A percentile compares a stretch with the other conserved stretches of the same genome.
Evolutionary conservation across 1,140 invertebrate species (phyloP).

Genomic region (Cotesia typhae): DNA sequence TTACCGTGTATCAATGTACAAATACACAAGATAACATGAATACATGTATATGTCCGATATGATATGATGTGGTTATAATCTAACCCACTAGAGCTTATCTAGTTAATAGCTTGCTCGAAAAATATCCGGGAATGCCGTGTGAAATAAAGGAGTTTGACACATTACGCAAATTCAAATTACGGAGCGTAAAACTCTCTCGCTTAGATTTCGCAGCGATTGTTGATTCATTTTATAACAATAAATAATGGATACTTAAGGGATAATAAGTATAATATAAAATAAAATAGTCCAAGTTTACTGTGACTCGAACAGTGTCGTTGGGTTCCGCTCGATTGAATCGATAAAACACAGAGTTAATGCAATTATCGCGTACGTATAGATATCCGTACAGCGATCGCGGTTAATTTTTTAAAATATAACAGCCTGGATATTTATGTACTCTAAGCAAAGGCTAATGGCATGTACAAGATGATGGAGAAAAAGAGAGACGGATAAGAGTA

Average conservation of each 20-base stretch:
- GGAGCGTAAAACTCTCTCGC: background rate
- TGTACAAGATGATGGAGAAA: slow-evolving; percentile 41
- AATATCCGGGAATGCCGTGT: slow-evolving; percentile 2
- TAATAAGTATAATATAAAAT: too few relatives aligned
- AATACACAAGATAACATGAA: slow-evolving; percentile 21
- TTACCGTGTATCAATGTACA: slow-evolving; percentile 38
- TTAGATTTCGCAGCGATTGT: background rate
- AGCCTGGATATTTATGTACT: slow-evolving; percentile 18
- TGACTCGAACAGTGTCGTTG: slow-evolving; percentile 19
- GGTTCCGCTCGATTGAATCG: slow-evolving; percentile 23
- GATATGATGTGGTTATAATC: slow-evolving; percentile 8
- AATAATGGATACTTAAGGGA: too few relatives aligned
- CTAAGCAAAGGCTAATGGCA: background rate
- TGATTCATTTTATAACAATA: background rate
- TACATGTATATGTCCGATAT: background rate
- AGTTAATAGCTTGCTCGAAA: background rate
- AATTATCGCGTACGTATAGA: slow-evolving; percentile 42
- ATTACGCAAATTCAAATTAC: background rate
- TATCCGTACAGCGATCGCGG: slow-evolving; percentile 33
- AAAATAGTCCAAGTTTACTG: background rate
- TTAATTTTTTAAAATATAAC: slow-evolving; percentile 20
- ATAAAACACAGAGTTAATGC: slow-evolving; percentile 30
- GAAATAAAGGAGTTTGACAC: slow-evolving; percentile 22
- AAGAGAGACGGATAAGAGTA: slow-evolving; percentile 1
- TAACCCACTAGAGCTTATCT: background rate